Evolutionary conservation across 2,113 vertebrate species (phyloP), one percentile per base, ranked within the genome.

Genomic region (Notarius quadriscutis): DNA sequence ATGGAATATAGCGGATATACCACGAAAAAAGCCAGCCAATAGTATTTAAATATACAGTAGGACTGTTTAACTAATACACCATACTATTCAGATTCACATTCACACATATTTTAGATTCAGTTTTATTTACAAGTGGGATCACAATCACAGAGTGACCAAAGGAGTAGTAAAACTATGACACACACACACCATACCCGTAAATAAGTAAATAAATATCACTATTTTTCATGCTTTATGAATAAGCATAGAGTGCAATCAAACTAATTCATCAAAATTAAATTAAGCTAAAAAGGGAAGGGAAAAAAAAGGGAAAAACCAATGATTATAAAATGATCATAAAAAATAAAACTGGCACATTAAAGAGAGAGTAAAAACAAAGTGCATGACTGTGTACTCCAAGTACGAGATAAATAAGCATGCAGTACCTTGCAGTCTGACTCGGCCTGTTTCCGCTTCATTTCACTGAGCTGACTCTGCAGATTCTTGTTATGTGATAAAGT

Each of bases 361-460:
- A 34, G 18, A 20, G 55, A 58, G 2, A 20, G 27, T 17, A 81
- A 81, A 57, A 41, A 41, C 17, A 34, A 55, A 12, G 11, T 60
- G 5, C 9, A 22, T 60, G 69, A 57, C 17, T 11, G 27, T 11
- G 11, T 67, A 41, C 41, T 41, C 41, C 41, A 48, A 12, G 75
- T 85, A 57, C 1, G 22, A 17, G 57, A 69, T 7, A 55, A 85
- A 77, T 30, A 55, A 30, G 50, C 22, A 34, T 25, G 25, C 10
- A n/a, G 57, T 86, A 91, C 90, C 91, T 91, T 93, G 93, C 95
- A 95, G 81, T 95, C 93, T 4, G 93, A 93, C 92, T 96, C 96
- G 0, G 96, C 91, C 88, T 97, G 97, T 87, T 97, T 98, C 93
- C 97, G 96, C 88, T 97, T 97, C 96, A 96, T 97, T 90, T 98